A percentile compares a stretch with the other conserved stretches of the same genome.
Conservation (phyloP, 2,888 invertebrate species). For the Thymelicus acteon region DNA sequence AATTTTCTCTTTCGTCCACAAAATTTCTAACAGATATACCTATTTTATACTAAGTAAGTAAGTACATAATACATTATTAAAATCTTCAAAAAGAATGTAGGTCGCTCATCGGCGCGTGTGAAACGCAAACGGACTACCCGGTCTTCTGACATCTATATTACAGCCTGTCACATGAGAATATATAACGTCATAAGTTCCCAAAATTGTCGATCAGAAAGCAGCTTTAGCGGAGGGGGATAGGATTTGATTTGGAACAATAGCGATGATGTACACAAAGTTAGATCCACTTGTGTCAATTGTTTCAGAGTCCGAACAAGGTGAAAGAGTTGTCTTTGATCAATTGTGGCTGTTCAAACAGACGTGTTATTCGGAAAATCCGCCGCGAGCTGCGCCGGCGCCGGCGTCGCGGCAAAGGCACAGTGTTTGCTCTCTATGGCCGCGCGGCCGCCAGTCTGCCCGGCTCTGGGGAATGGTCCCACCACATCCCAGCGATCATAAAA, state of each 20-base stretch:
- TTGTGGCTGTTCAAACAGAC: conserved; percentile 38
- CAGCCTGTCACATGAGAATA: conserved; percentile 39
- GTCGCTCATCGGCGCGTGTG: conserved; percentile 61
- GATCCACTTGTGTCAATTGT: conserved; percentile 78
- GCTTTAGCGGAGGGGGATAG: conserved; percentile 51
- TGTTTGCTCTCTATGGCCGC: conserved; percentile 21
- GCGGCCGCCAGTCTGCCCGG: neutral
- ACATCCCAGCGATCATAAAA: no score
- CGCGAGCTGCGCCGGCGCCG: conserved; percentile 39
- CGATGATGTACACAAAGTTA: conserved; percentile 47
- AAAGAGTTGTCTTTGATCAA: conserved; percentile 36
- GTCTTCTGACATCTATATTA: conserved; percentile 71
- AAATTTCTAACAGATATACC: no score
- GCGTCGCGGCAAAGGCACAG: conserved; percentile 26
- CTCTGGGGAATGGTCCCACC: no score
- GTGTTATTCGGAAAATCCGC: conserved; percentile 47
- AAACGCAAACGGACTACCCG: conserved; percentile 68
- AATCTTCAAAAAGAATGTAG: conserved; percentile 54
- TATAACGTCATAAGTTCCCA: conserved; percentile 37
- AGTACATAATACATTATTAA: neutral
- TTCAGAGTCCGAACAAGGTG: conserved; percentile 46
- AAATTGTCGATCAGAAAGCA: conserved; percentile 50
- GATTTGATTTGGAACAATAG: conserved; percentile 46
- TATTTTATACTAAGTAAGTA: no score
- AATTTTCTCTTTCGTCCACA: no score